Evolutionary conservation across 92 coral and sea anemone species (phyloP), one percentile per base, ranked within the genome.

Genomic region (Zoanthus sociatus): DNA sequence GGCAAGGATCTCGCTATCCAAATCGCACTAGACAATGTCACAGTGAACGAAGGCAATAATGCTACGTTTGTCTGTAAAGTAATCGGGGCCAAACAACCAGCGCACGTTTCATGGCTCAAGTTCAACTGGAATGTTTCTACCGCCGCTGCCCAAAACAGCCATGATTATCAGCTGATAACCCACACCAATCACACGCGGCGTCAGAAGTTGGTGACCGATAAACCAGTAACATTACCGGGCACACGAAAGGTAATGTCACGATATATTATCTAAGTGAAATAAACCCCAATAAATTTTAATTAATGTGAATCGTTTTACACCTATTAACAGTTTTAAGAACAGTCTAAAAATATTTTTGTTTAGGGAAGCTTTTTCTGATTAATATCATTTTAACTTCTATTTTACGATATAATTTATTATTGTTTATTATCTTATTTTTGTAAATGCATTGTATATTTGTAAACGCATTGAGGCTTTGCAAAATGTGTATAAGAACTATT

Each of bases 11-110:
- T 47, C 21, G 7, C 21, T 12, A 45, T 78, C 21, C 71, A 61
- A 8, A 37, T 32, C 3, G 54, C 31, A n/a, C 85, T 81, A 17
- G 15, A 14, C 45, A 81, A 81, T 20, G 14, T 47, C 33, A 81
- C 85, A 9, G 76, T 44, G 7, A 46, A 30, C 58, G 85, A 81
- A 50, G 85, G 85, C 44, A 44, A 66, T 12, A 81, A 81, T 33
- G 85, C 75, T 21, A 81, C 85, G 6, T 81, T 81, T 81, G 75
- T 64, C n/a, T 81, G 85, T 47, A 81, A 81, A 81, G 85, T 71
- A 10, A 46, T 81, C 63, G 75, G 76, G 13, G 26, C 73, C 15
- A 44, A 81, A 9, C 18, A 47, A 54, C 74, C 60, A 33, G 85
- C 53, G 2, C 76, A 81, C 73, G 75, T 64, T 37, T 81, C 74